phyloP scores from a whole-genome alignment of 2,797 vertebrate species.

The Neostethus bicornis region DNA sequence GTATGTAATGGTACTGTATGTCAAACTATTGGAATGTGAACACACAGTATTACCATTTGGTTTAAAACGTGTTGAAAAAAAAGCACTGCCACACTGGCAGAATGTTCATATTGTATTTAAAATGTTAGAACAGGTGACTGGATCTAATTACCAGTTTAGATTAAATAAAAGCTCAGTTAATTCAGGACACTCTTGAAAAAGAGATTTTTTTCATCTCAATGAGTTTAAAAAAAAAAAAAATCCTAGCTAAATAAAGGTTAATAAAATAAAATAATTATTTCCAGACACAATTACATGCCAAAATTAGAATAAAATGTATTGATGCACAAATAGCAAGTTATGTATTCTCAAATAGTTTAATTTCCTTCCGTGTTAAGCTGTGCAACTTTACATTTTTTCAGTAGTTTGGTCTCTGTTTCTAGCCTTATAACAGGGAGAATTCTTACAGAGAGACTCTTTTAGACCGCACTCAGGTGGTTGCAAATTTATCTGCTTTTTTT shows the following conservation, averaged over 20 bases:
- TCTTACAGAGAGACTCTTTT: constrained; percentile 19
- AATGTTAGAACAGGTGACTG: neutral
- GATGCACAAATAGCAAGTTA: too few relatives aligned
- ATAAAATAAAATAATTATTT: too few relatives aligned
- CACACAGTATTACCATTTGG: neutral
- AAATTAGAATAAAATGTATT: too few relatives aligned
- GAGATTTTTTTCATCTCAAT: too few relatives aligned
- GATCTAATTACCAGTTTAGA: neutral
- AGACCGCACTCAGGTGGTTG: constrained; percentile 24
- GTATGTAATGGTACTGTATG: neutral
- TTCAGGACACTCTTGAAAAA: too few relatives aligned
- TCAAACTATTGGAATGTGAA: neutral
- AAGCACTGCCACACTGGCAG: neutral
- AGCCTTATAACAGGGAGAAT: constrained; percentile 22
- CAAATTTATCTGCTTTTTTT: constrained; percentile 15
- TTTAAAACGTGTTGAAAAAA: neutral
- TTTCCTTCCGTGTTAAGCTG: neutral
- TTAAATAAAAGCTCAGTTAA: neutral
- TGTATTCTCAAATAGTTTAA: too few relatives aligned
- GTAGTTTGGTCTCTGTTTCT: constrained; percentile 1
- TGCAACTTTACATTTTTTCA: constrained; percentile 5
- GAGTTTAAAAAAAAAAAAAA: too few relatives aligned
- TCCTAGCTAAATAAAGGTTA: too few relatives aligned
- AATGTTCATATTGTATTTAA: neutral
- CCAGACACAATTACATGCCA: too few relatives aligned